Conservation (phyloP, 2,797 vertebrate species). For the Alfaro cultratus region DNA sequence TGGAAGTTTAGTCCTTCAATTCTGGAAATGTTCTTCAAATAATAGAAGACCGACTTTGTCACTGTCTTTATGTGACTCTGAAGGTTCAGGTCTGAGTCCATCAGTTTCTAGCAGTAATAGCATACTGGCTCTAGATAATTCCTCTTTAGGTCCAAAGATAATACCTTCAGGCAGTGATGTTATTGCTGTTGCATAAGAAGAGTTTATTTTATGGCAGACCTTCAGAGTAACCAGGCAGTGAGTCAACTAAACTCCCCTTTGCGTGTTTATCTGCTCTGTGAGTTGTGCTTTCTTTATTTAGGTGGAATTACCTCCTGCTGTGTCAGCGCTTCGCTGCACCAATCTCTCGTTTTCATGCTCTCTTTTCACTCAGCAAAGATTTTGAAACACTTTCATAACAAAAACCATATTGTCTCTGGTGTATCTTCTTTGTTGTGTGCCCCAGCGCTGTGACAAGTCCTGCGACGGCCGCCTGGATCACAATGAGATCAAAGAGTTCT, state of each 20-base stretch:
- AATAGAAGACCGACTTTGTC: too few relatives aligned
- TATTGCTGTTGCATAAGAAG: too few relatives aligned
- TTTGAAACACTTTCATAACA: conserved; percentile 44
- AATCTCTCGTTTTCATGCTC: conserved; percentile 41
- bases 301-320: conserved; percentile 42
- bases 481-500: conserved; percentile 92
- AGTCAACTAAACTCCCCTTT: conserved; percentile 15
- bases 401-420: conserved; percentile 4
- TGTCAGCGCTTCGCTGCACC: conserved; percentile 41
- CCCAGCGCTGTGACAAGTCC: conserved; percentile 90
- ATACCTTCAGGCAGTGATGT: too few relatives aligned
- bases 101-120: too few relatives aligned
- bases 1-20: too few relatives aligned
- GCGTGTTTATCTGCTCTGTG: conserved; percentile 20
- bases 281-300: conserved; percentile 48
- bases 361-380: conserved; percentile 16
- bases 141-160: too few relatives aligned
- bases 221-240: conserved; percentile 28
- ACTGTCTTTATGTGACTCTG: too few relatives aligned
- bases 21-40: too few relatives aligned
- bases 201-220: too few relatives aligned
- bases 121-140: too few relatives aligned
- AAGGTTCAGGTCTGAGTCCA: too few relatives aligned
- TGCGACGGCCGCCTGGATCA: conserved; percentile 88
- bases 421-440: conserved; percentile 7